A percentile compares a stretch with the other conserved stretches of the same genome.
These are phyloP conservation scores for Fabriciana adippe DNA, from an alignment of 2,888 invertebrate species.

Conservation along the genomic window DNA sequence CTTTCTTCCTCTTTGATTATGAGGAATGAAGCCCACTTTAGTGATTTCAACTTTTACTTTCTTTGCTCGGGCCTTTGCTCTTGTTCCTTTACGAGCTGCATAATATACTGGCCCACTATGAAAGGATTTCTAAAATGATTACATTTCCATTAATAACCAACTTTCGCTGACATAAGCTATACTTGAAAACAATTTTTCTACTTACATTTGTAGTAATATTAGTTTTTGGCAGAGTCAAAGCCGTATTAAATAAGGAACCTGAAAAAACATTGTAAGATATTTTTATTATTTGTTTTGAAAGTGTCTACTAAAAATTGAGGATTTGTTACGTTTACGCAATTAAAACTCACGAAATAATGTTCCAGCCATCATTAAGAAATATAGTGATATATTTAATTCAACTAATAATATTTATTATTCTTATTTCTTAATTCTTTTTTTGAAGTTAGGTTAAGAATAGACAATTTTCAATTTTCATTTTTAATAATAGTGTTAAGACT, in stretches of 20 bases:
- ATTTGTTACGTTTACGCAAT: background rate
- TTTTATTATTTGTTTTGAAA: conserved; percentile 1
- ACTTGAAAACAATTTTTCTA: conserved; percentile 29
- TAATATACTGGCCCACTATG: conserved; percentile 83
- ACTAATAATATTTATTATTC: conserved; percentile 5
- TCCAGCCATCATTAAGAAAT: conserved; percentile 55
- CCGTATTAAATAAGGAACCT: conserved; percentile 63
- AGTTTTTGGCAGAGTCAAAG: conserved; percentile 55
- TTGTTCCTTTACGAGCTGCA: conserved; percentile 92
- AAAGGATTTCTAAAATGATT: conserved; percentile 68
- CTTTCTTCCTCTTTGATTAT: conserved; percentile 83
- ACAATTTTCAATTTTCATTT: conserved; percentile 2
- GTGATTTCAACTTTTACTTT: conserved; percentile 89
- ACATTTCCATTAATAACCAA: conserved; percentile 8
- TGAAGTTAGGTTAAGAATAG: conserved; percentile 6
- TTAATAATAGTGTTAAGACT: no score
- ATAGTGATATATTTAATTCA: conserved; percentile 7
- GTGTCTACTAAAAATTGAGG: background rate
- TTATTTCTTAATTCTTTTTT: background rate
- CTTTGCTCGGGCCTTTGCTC: conserved; percentile 88
- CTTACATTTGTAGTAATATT: conserved; percentile 61
- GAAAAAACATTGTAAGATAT: conserved; percentile 44
- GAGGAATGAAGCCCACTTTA: conserved; percentile 89
- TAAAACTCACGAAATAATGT: conserved; percentile 64
- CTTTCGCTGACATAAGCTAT: conserved; percentile 1